Evolutionary conservation across 2,113 vertebrate genomes (phyloP), one percentile per base, ranked within the genome.

Genomic region (Sturnira hondurensis): DNA sequence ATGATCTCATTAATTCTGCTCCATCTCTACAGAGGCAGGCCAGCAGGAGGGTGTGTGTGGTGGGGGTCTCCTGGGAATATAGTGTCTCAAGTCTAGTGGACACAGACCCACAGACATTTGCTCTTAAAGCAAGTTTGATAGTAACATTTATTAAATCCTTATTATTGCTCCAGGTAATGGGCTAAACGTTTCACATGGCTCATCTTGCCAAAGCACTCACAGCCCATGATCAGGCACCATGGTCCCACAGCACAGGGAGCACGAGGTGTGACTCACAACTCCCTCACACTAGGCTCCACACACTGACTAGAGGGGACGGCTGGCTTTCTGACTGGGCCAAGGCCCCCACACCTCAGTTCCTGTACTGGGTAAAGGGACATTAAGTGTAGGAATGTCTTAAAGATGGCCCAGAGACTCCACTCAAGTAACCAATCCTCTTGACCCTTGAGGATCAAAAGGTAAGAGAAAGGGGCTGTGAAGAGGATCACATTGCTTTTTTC

Each of bases 101-200:
- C 77, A 92, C 36, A 78, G n/a, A 89, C 33, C 33, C 28, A 36
- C 1, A 45, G 76, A 85, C 33, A 43, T 95, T 92, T 90, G 86
- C 8, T 91, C 58, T 65, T 76, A 28, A 52, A 81, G 76, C 68
- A 78, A 61, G 0, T 45, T 88, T 50, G 76, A 14, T 50, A 80
- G 47, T 45, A 80, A 58, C 84, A 76, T 47, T 52, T 76, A 89
- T 28, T 67, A 71, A 84, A 77, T 22, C 14, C 61, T 94, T 63
- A 67, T 19, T 89, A 47, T 22, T 26, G 43, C 63, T 67, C 63
- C 33, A 41, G 84, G 36, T 65, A 78, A 93, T 54, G n/a, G 47
- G 76, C 63, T 89, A 83, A 94, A 58, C 33, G 31, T 92, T 84
- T 89, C 36, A 71, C 50, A 20, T 5, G n/a, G 43, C 58, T 76